Evolutionary conservation across 1,140 invertebrate genomes (phyloP).

Genomic region (Hetaerina americana): DNA sequence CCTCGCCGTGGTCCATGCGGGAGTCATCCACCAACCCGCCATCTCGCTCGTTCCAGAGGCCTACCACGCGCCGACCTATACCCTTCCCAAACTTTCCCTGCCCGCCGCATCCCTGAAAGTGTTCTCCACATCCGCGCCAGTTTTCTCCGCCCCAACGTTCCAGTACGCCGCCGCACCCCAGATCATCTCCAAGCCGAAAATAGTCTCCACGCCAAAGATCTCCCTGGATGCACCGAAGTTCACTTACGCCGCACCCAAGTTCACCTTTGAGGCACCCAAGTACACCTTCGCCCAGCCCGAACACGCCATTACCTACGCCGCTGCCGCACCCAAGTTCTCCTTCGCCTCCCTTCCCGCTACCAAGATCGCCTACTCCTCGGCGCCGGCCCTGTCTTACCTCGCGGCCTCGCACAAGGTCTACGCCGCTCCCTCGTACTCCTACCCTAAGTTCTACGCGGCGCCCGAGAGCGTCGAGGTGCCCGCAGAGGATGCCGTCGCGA

Average conservation of each 20-base stretch:
- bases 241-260: neutral
- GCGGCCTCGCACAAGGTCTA: neutral
- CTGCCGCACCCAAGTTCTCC: neutral
- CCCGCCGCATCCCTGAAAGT: neutral
- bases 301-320: neutral
- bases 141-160: neutral
- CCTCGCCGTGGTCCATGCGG: neutral
- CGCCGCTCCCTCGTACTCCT: neutral
- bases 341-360: neutral
- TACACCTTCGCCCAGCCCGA: neutral
- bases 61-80: neutral
- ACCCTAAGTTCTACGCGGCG: neutral
- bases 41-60: neutral
- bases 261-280: too few relatives aligned
- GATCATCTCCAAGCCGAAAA: neutral
- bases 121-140: neutral
- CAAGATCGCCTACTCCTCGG: neutral
- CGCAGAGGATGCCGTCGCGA: neutral
- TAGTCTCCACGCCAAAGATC: neutral
- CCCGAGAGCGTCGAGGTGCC: neutral
- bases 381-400: neutral
- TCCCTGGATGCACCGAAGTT: neutral
- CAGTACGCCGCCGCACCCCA: neutral
- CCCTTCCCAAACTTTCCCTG: neutral
- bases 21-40: neutral